Conservation (phyloP, 2,113 vertebrate species). For the Macroglossus sobrinus region DNA sequence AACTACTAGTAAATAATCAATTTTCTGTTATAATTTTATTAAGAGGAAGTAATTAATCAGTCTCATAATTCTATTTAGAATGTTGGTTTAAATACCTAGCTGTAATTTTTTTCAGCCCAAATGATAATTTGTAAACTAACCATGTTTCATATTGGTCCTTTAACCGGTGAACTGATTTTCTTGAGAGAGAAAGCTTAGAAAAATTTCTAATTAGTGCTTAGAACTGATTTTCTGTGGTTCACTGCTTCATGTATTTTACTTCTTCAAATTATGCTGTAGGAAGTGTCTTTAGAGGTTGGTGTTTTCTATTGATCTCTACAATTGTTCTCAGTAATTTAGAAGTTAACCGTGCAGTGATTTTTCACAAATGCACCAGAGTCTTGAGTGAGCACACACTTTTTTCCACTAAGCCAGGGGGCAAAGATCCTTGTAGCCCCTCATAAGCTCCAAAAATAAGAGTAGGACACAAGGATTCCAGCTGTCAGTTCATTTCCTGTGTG, state of each 20-base stretch:
- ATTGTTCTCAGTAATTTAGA: constrained; percentile 70
- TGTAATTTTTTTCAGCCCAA: constrained; percentile 47
- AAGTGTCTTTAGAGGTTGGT: constrained; percentile 62
- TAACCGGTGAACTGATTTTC: constrained; percentile 47
- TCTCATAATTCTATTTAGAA: constrained; percentile 63
- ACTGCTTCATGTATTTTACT: constrained; percentile 63
- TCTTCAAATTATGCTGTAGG: constrained; percentile 68
- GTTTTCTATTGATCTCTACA: constrained; percentile 62
- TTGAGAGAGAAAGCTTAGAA: constrained; percentile 63
- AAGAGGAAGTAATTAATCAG: constrained; percentile 63
- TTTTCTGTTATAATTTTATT: constrained; percentile 71
- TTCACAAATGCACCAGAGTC: not conserved
- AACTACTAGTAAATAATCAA: constrained; percentile 59
- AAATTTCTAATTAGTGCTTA: constrained; percentile 66
- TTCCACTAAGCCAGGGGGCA: not conserved
- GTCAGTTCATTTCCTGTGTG: constrained; percentile 5
- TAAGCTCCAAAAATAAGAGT: not conserved
- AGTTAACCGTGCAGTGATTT: constrained; percentile 64
- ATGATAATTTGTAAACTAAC: constrained; percentile 50
- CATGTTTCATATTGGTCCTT: constrained; percentile 49
- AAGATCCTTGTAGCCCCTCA: not conserved
- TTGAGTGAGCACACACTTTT: constrained; percentile 6
- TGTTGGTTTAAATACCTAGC: constrained; percentile 15
- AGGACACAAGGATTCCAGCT: not conserved
- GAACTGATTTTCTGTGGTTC: constrained; percentile 65